Evolutionary conservation across 2,113 vertebrate species (phyloP).

Genomic region (Labrus mixtus): DNA sequence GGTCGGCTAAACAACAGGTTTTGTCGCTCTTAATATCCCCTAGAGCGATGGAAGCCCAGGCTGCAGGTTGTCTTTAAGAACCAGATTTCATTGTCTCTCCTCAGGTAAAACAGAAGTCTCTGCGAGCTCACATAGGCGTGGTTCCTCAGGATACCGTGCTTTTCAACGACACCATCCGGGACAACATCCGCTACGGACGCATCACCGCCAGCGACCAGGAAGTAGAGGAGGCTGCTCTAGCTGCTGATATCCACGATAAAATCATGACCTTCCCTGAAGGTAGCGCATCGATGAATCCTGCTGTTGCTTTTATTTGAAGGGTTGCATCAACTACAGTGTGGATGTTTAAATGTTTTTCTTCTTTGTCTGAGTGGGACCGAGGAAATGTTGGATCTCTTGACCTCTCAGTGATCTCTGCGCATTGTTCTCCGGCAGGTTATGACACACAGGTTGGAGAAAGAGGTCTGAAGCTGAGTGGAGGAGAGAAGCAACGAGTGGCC

Average conservation of each 20-base stretch:
- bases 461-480: conserved; percentile 96
- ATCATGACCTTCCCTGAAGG: conserved; percentile 92
- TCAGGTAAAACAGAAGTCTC: conserved; percentile 91
- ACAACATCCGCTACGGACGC: conserved; percentile 95
- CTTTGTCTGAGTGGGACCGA: too few species aligned
- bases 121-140: conserved; percentile 93
- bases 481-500: conserved; percentile 96
- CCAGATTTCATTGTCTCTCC: rapidly evolving
- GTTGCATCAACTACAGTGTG: too few species aligned
- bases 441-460: conserved; percentile 93
- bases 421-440: conserved; percentile 84
- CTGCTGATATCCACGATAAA: conserved; percentile 93
- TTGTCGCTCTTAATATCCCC: conserved; percentile 1
- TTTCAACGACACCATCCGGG: conserved; percentile 92
- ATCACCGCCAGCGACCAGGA: conserved; percentile 87
- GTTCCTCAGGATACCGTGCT: conserved; percentile 98
- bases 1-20: not conserved
- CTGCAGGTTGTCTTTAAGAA: not conserved
- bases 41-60: not conserved
- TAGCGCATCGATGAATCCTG: conserved; percentile 8
- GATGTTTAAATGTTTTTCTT: too few species aligned
- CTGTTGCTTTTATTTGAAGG: too few species aligned
- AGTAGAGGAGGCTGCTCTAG: conserved; percentile 91
- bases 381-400: too few species aligned
- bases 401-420: not conserved